Base-by-base conservation (phyloP, 2,888 invertebrate genomes). In the Zelleria hepariella region DNA sequence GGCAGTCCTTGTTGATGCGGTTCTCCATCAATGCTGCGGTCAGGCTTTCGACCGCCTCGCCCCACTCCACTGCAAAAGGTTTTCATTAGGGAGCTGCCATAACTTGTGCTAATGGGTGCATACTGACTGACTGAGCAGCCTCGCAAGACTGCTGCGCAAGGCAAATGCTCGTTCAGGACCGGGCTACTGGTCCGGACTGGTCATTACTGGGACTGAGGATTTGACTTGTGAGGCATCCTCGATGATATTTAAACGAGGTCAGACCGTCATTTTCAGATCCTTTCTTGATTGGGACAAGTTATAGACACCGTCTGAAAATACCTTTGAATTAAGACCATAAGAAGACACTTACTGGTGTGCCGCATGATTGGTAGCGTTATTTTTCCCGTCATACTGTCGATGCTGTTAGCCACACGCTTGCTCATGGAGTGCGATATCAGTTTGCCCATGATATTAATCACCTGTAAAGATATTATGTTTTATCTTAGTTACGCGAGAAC, bases 21-120 rank as follows among this genome's bases (percentile, higher is more conserved):
- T 77, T 82, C 65, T 83, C 73, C 23, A 86, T 80, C 53, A 83
- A 85, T 0, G 84, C 84, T 0, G 64, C 67, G 1, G 86, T 63
- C 4, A 88, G 63, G 0, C 74, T 74, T 60, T 86, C 87, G 26
- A 87, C 86, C 0, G 83, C 84, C 57, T 88, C 88, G 24, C 84
- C 84, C 87, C 86, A 87, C 66, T 86, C 85, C 82, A 87, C 87
- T 87, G 54, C 1, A 49, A 58, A n/a, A n/a, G n/a, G n/a, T n/a
- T n/a, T n/a, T n/a, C n/a, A n/a, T n/a, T n/a, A n/a, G n/a, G n/a
- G n/a, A n/a, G n/a, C n/a, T n/a, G n/a, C n/a, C n/a, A n/a, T n/a
- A n/a, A n/a, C n/a, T n/a, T n/a, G n/a, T n/a, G n/a, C n/a, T n/a
- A n/a, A n/a, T n/a, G n/a, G n/a, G n/a, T n/a, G n/a, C n/a, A n/a